Evolutionary conservation across 2,888 invertebrate genomes (phyloP), one percentile per base, ranked within the genome.

Genomic region (Ischnus inquisitorius): DNA sequence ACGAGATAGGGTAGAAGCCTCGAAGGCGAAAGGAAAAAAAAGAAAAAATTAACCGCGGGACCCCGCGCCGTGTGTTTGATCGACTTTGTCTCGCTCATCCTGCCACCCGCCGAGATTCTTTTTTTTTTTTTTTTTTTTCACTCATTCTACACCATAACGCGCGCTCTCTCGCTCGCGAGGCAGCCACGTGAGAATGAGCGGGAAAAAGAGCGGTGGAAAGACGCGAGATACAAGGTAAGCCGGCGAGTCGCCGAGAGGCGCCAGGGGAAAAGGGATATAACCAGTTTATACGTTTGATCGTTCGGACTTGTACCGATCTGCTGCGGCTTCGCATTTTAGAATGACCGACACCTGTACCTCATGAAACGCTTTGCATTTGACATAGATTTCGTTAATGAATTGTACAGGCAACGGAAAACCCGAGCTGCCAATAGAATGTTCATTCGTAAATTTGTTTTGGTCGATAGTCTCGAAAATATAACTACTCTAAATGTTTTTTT

Each of bases 1-100:
- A 82, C 86, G 82, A 87, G 90, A 91, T 92, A 92, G 88, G 76
- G 79, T 85, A 87, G 79, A 86, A 81, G 62, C 79, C 69, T 75
- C 39, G 78, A 39, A 67, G 48, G 48, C 62, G 74, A 46, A 79
- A 76, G 51, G 64, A 43, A 16, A 64, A 46, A 76, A 79, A 83
- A 54, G 34, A 69, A 34, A 79, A 82, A 85, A 86, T 68, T 67
- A 74, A 51, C 60, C 64, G 54, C 71, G 51, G 64, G 64, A 64
- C 64, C 79, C 12, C 41, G 51, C 51, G 84, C 76, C 79, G 62
- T 82, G 80, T 85, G 85, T 87, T 88, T 87, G 90, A 91, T 90
- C 89, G 88, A 88, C 88, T 89, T 86, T 74, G 57, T 71, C 39
- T 64, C 48, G 76, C 67, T 79, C 67, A 72, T 76, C 54, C 16